Conservation (phyloP, 1,140 invertebrate genomes). For the Calephelis nemesis region DNA sequence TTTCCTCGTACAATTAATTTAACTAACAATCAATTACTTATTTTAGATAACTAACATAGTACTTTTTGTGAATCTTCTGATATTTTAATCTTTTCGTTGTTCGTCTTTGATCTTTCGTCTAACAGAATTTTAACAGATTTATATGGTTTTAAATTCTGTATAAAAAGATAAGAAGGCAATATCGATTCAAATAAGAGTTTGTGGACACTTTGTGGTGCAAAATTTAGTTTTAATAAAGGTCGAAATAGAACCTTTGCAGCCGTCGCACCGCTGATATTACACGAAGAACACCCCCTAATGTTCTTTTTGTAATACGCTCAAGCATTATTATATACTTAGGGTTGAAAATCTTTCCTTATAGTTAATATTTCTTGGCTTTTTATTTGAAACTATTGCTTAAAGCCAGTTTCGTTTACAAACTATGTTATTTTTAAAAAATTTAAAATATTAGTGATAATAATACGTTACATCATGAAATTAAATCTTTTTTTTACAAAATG, state of each 20-base stretch:
- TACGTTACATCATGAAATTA: no score
- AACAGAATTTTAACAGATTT: not conserved
- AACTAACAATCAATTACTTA: no score
- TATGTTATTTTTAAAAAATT: no score
- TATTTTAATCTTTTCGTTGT: not conserved
- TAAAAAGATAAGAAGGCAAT: not conserved
- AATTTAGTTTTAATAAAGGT: constrained; percentile 78
- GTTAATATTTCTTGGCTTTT: not conserved
- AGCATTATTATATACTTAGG: constrained; percentile 67
- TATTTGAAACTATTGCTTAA: no score
- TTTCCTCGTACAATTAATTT: no score
- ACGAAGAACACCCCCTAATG: constrained; percentile 68
- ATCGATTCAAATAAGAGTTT: constrained; percentile 43
- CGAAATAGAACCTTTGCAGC: constrained; percentile 60
- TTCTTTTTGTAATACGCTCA: constrained; percentile 64
- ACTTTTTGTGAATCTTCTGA: not conserved
- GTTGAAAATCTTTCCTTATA: constrained; percentile 49
- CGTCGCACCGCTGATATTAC: constrained; percentile 67
- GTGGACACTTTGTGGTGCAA: constrained; percentile 65
- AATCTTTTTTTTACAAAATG: no score
- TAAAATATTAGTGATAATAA: no score
- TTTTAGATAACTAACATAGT: no score
- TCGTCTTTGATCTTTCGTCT: not conserved
- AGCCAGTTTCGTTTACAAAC: no score
- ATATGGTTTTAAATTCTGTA: constrained; percentile 4